phyloP scores from a whole-genome alignment of 2,113 vertebrate genomes.

The Crotalus tigris region DNA sequence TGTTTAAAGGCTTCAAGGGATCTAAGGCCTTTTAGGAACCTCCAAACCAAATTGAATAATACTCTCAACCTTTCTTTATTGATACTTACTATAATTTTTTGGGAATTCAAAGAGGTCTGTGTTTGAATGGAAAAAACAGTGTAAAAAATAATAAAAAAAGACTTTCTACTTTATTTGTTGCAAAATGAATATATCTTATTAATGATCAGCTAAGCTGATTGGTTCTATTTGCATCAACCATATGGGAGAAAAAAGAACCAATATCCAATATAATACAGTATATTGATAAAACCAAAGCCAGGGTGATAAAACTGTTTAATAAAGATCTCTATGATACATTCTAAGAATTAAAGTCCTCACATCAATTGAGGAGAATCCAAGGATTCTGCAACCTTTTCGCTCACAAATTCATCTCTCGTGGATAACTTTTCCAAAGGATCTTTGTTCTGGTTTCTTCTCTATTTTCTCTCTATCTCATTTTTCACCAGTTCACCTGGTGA shows the following conservation, averaged over 20 bases:
- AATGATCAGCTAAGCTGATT: not conserved
- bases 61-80: not conserved
- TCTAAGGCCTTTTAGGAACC: not conserved
- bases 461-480: conserved; percentile 9
- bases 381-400: not conserved
- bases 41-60: not conserved
- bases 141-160: not conserved
- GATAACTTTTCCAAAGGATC: conserved; percentile 1
- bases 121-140: not conserved
- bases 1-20: not conserved
- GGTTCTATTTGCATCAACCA: not conserved
- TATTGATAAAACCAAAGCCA: not conserved
- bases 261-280: not conserved
- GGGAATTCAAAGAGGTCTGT: not conserved
- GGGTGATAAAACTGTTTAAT: not conserved
- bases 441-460: not conserved
- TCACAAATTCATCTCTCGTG: not conserved
- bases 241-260: not conserved
- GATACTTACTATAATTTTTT: not conserved
- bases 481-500: not conserved
- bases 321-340: not conserved
- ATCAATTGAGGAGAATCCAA: conserved; percentile 4
- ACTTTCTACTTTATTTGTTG: not conserved
- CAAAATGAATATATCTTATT: not conserved
- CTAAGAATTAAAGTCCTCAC: conserved; percentile 21